Base-by-base conservation (phyloP, 2,113 vertebrate species). In the Gasterosteus aculeatus region DNA sequence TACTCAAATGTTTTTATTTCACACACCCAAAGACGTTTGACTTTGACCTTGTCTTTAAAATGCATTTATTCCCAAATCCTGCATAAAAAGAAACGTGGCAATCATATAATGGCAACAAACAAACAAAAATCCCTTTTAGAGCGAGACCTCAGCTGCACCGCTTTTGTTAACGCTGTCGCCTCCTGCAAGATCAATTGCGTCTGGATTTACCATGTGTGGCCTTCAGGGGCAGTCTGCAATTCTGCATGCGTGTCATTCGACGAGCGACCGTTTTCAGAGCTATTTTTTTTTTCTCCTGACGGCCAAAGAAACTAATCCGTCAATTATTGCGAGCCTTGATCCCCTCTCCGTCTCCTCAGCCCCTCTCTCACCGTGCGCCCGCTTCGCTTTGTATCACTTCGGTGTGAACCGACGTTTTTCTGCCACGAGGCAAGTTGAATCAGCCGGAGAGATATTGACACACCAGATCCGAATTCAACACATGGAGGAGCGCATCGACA, bases 401-500 rank as follows among this genome's bases (percentile, higher is more conserved):
- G 33, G 60, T 9, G 29, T 29, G 41, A 56, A 38, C n/a, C 38
- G 56, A 44, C 75, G 60, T 70, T 46, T 82, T 73, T 61, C 54
- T 0, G n/a, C 72, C 65, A 65, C 64, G 42, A 80, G 63, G 70
- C 19, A 10, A 47, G 46, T 56, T 54, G 72, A 78, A 76, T 78
- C n/a, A 77, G 62, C 72, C 38, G 7, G 57, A 61, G 61, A 51
- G 72, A 47, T 85, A 80, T 84, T 81, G 85, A 89, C 78, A 74
- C 63, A 64, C 73, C 2, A n/a, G 69, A 71, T 79, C 67, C 41
- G 79, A 69, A 67, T 72, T 71, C 73, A 64, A 42, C 66, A 46
- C 69, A 2, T 60, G 69, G 74, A 89, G 80, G 87, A 84, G 73
- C 33, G 5, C 69, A 87, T 87, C 39, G 75, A 83, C 81, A 90